Base-by-base conservation (phyloP, 2,113 vertebrate species). In the Thalassoma bifasciatum region DNA sequence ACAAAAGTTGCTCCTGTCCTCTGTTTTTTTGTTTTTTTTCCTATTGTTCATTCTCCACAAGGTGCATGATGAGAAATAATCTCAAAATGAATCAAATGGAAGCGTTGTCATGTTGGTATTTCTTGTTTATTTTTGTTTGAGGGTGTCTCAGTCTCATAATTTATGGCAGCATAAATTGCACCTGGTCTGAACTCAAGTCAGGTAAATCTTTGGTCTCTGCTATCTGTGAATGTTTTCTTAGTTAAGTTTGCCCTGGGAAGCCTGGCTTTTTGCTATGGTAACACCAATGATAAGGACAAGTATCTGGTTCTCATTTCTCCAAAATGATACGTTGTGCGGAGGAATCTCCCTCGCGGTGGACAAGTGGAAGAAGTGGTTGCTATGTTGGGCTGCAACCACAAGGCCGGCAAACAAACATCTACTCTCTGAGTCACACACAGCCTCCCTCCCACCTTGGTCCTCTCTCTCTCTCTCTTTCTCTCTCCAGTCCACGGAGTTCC, bases 381-480 rank as follows among this genome's bases (percentile, higher is more conserved):
- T 79, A 71, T 85, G 80, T 84, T 85, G 84, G 78, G 72, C 84
- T 79, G 83, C 73, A 75, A 84, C 85, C 81, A 3, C 86, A 76
- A 44, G 57, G 72, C 67, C 51, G 63, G 47, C 72, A 87, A 87
- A 91, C 82, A 91, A 80, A 91, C 82, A 79, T 62, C 57, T 47
- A 69, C 72, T 81, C 86, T 81, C 74, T 91, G 87, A 92, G 78
- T 89, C 87, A 88, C 66, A 60, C 66, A 46, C 78, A 5, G 34
- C 60, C 36, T 57, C 26, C 4, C 56, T 16, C 34, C 59, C 30
- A 6, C 5, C 67, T 66, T 37, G n/a, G n/a, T n/a, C n/a, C 67
- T 64, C 65, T 34, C 40, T 56, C 22, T 7, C 38, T 37, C 61
- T 8, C 44, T 16, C 24, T 36, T 38, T 56, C 36, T 57, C 26